phyloP scores from a whole-genome alignment of 1,140 invertebrate genomes.

The Probaryconus sp. region DNA sequence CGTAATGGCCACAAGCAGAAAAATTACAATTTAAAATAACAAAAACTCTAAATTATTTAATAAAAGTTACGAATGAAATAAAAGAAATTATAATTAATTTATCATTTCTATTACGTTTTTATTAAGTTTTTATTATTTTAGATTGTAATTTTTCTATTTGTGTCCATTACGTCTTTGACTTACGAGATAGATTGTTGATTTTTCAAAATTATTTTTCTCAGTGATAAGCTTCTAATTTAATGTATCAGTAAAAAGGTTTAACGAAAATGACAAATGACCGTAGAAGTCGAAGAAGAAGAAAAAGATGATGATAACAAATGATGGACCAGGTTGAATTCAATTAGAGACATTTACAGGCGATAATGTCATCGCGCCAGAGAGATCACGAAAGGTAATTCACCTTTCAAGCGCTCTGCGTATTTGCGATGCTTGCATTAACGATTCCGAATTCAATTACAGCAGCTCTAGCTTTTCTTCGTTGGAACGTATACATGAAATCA shows the following conservation, averaged over 20 bases:
- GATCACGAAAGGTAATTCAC: constrained; percentile 25
- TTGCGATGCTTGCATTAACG: constrained; percentile 21
- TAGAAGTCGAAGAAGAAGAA: constrained; percentile 15
- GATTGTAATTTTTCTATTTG: too few relatives aligned
- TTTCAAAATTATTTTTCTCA: too few relatives aligned
- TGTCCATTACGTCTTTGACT: too few relatives aligned
- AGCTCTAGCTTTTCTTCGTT: constrained; percentile 28
- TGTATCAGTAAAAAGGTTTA: not conserved
- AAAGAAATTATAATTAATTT: too few relatives aligned
- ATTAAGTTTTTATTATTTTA: too few relatives aligned
- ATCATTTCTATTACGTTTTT: too few relatives aligned
- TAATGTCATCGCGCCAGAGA: constrained; percentile 22
- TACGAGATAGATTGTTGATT: not conserved
- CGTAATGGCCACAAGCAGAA: too few relatives aligned
- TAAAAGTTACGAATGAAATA: too few relatives aligned
- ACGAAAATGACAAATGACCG: constrained; percentile 28
- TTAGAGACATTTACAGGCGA: constrained; percentile 42
- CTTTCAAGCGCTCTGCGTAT: constrained; percentile 22
- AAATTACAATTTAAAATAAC: too few relatives aligned
- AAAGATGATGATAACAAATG: constrained; percentile 33
- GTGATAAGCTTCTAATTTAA: not conserved
- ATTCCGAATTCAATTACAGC: constrained; percentile 26
- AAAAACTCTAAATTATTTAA: too few relatives aligned
- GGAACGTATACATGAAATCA: constrained; percentile 1
- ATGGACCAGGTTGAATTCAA: constrained; percentile 30